These are phyloP conservation scores for Carduelis carduelis DNA, from an alignment of 2,797 vertebrate genomes.

Conservation along the genomic window DNA sequence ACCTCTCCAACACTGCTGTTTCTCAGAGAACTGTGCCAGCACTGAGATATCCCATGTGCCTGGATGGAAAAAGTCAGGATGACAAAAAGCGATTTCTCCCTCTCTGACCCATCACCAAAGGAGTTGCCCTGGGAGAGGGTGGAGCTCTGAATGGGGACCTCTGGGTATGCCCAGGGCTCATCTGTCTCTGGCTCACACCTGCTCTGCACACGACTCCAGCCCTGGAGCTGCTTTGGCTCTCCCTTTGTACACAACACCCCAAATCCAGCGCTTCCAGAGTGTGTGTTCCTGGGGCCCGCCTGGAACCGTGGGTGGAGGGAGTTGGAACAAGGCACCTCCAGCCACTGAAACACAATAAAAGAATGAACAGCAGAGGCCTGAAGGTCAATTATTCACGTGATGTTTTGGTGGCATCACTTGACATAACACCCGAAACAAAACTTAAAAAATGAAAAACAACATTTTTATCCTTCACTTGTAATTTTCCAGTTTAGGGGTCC, in stretches of 20 bases:
- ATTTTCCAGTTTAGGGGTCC: not conserved
- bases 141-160: no score
- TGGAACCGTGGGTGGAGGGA: not conserved
- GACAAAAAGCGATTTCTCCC: not conserved
- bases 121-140: no score
- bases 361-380: not conserved
- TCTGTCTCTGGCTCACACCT: no score
- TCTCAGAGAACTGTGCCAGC: not conserved
- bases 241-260: not conserved
- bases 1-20: not conserved
- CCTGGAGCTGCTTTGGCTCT: not conserved
- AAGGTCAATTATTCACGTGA: not conserved
- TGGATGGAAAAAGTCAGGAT: not conserved
- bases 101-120: not conserved
- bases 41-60: not conserved
- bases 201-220: no score
- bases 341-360: not conserved
- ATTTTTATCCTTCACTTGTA: not conserved
- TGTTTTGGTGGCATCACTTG: not conserved
- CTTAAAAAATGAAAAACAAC: not conserved
- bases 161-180: no score
- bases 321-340: not conserved
- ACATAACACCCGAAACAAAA: not conserved
- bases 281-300: not conserved
- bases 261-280: not conserved